A percentile compares a stretch with the other conserved stretches of the same genome.
phyloP scores from a whole-genome alignment of 1,140 invertebrate genomes.

The Pogonus chalceus region DNA sequence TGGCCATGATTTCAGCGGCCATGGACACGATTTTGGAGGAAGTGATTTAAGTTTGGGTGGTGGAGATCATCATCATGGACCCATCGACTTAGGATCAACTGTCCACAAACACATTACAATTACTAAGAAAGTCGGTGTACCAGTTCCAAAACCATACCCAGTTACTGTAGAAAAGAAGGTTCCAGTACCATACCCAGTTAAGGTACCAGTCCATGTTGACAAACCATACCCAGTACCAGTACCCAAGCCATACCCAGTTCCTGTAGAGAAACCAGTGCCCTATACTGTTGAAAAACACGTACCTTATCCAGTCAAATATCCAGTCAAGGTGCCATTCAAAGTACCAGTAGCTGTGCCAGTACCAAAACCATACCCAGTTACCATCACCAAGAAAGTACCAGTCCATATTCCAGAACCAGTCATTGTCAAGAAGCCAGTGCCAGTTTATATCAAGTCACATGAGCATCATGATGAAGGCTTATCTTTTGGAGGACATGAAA shows the following conservation, averaged over 20 bases:
- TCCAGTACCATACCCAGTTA: constrained; percentile 21
- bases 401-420: constrained; percentile 36
- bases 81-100: constrained; percentile 5
- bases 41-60: neutral
- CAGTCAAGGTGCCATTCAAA: constrained; percentile 45
- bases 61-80: constrained; percentile 17
- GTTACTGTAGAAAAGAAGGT: constrained; percentile 24
- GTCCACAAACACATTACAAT: constrained; percentile 13
- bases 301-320: constrained; percentile 43
- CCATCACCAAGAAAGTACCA: constrained; percentile 30
- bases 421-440: constrained; percentile 47
- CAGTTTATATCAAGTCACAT: constrained; percentile 39
- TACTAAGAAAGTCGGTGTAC: constrained; percentile 18
- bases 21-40: neutral
- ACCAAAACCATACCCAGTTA: constrained; percentile 32
- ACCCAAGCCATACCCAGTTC: constrained; percentile 45
- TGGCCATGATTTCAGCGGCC: too few species aligned
- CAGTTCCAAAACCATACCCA: constrained; percentile 23
- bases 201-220: constrained; percentile 34
- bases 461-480: constrained; percentile 19
- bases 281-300: constrained; percentile 41
- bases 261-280: constrained; percentile 47
- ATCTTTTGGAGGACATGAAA: constrained; percentile 16
- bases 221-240: constrained; percentile 44
- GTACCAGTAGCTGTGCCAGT: constrained; percentile 34